Conservation (phyloP, 1,140 invertebrate species). For the Aphaenogaster ashmeadi region DNA sequence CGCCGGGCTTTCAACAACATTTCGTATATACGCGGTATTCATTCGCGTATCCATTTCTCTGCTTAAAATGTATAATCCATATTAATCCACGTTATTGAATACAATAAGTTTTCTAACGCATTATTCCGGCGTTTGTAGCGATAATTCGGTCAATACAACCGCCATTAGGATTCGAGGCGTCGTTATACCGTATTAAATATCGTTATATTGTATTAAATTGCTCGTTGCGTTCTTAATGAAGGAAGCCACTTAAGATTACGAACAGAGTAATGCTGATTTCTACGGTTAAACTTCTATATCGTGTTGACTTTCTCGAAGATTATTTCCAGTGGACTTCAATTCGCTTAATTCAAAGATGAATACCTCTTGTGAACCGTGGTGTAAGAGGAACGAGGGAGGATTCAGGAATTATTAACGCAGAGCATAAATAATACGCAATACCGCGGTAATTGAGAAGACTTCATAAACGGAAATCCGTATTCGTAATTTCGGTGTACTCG, state of each 20-base stretch:
- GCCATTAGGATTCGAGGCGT: background rate
- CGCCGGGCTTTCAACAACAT: background rate
- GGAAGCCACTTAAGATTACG: background rate
- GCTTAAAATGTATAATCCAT: background rate
- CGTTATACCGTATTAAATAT: background rate
- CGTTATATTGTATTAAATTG: background rate
- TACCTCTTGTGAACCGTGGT: background rate
- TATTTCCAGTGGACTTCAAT: background rate
- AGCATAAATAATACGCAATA: slow-evolving; percentile 26
- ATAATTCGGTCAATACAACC: background rate
- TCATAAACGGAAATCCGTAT: slow-evolving; percentile 33
- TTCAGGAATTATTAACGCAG: slow-evolving; percentile 23
- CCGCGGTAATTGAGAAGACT: slow-evolving; percentile 29
- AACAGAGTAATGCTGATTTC: background rate
- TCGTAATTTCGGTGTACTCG: background rate
- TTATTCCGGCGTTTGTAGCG: background rate
- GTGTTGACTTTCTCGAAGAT: background rate
- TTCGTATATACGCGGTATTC: background rate
- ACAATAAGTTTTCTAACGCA: background rate
- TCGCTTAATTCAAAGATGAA: slow-evolving; percentile 11
- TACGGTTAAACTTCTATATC: background rate
- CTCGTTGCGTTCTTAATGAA: background rate
- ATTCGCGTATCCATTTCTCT: background rate
- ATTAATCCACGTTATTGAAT: background rate
- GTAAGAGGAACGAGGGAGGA: background rate